Percentiles rank a stretch among this genome's conserved stretches.
phyloP scores from a whole-genome alignment of 2,888 invertebrate genomes.

The Morpho deidamia region DNA sequence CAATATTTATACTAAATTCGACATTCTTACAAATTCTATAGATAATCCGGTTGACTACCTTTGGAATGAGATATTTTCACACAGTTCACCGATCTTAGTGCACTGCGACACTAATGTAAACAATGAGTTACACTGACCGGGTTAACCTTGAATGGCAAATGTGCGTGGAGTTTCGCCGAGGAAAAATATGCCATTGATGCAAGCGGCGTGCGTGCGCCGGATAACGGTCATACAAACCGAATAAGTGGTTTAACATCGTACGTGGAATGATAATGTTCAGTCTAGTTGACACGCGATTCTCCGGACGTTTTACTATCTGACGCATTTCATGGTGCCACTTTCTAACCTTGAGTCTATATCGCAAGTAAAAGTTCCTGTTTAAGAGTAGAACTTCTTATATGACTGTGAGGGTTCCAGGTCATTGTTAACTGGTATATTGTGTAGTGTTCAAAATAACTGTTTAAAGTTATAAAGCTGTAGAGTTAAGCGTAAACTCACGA shows the following conservation, averaged over 20 bases:
- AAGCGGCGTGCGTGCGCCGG: slow-evolving; percentile 67
- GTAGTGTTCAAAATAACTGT: too few species aligned
- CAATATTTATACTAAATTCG: not conserved
- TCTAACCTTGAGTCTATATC: slow-evolving; percentile 55
- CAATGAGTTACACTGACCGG: slow-evolving; percentile 72
- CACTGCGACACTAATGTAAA: slow-evolving; percentile 42
- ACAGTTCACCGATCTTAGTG: slow-evolving; percentile 12
- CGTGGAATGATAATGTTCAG: slow-evolving; percentile 71
- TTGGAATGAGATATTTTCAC: slow-evolving; percentile 3
- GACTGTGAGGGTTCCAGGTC: too few species aligned
- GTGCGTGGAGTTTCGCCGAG: slow-evolving; percentile 67
- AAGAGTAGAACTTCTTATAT: too few species aligned
- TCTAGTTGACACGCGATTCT: slow-evolving; percentile 57
- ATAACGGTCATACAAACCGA: slow-evolving; percentile 73
- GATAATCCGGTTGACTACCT: slow-evolving; percentile 2
- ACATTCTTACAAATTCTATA: not conserved
- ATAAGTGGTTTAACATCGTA: slow-evolving; percentile 74
- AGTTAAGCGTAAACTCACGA: slow-evolving; percentile 46
- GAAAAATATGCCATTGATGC: slow-evolving; percentile 77
- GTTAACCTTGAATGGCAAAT: slow-evolving; percentile 76
- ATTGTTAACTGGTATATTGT: not conserved
- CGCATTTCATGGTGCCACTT: slow-evolving; percentile 53
- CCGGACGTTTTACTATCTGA: slow-evolving; percentile 31
- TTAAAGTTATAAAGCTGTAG: too few species aligned
- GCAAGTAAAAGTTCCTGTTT: slow-evolving; percentile 17